Base-by-base conservation (phyloP, 2,113 vertebrate species). In the cattle (Bos taurus) region DNA sequence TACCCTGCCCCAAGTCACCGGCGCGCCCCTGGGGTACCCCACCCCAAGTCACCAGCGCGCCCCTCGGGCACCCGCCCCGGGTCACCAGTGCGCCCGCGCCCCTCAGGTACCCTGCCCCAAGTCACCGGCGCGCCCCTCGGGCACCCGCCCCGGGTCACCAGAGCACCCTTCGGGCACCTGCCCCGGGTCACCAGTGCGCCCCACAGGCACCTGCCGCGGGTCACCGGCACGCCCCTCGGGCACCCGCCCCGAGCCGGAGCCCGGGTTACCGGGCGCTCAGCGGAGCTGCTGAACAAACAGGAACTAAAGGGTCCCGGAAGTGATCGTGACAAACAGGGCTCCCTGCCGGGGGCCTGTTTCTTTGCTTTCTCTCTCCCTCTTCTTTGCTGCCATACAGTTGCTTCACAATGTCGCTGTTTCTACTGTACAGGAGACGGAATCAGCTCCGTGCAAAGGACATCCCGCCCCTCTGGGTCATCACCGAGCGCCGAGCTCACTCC, bases 131-230 rank as follows among this genome's bases (percentile, higher is more conserved):
- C 10, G 23, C 56, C 8, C 56, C 54, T 3, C 7, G 19, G 19
- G 54, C 2, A 56, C 7, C 54, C 16, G 2, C 7, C 56, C 23
- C 4, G 0, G 0, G 57, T 59, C 23, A 59, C 57, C 4, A 0
- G 9, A 0, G 56, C 21, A 0, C 56, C 57, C 57, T 4, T 9
- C 0, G 23, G 57, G 23, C 3, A 12, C 57, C 25, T 0, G 25
- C 57, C 57, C 57, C 4, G 25, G 0, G 4, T 26, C 57, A 26
- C 57, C 25, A 2, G 57, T 0, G 5, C 2, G 0, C 57, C 57
- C 25, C 4, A 0, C 0, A 2, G 57, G 57, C 0, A 6, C 25
- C 10, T 3, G 9, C 9, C 57, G 23, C 57, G 11, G 1, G 59
- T 13, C 59, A 60, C 59, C 6, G 0, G 60, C 0, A 28, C 13